Evolutionary conservation across 2,888 invertebrate species (phyloP).

Genomic region (Phengaris alcon): DNA sequence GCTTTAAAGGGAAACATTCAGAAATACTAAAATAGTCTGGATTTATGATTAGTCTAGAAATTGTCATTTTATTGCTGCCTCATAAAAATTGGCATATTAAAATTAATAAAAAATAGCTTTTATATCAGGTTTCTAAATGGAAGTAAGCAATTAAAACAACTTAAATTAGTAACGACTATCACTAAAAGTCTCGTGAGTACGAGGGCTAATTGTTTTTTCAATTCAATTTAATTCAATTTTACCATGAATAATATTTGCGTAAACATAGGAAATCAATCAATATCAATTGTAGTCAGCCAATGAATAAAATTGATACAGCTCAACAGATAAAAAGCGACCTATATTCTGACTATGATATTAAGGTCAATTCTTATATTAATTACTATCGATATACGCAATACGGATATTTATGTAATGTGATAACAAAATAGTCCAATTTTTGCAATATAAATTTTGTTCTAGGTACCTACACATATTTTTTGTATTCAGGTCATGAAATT

Average conservation of each 20-base stretch:
- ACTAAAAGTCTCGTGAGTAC: no score
- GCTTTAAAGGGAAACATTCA: not conserved
- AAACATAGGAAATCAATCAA: no score
- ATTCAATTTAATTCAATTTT: no score
- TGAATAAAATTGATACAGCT: not conserved
- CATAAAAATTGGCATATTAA: not conserved
- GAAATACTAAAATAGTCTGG: not conserved
- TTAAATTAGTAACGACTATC: not conserved
- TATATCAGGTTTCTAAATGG: not conserved
- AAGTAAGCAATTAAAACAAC: not conserved
- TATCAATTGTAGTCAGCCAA: not conserved
- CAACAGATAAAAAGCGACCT: not conserved
- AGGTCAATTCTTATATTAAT: not conserved
- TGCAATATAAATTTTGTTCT: not conserved
- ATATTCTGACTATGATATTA: not conserved
- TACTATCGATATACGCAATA: not conserved
- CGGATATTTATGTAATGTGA: not conserved
- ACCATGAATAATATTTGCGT: no score
- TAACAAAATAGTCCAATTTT: slow-evolving; percentile 4
- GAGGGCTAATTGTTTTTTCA: no score
- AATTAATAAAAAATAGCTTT: not conserved
- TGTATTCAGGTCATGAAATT: no score
- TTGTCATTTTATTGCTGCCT: not conserved
- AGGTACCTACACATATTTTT: no score
- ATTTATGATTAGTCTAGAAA: not conserved